These are phyloP conservation scores for Polylopha cassiicola DNA, from an alignment of 2,888 invertebrate genomes.

Conservation along the genomic window DNA sequence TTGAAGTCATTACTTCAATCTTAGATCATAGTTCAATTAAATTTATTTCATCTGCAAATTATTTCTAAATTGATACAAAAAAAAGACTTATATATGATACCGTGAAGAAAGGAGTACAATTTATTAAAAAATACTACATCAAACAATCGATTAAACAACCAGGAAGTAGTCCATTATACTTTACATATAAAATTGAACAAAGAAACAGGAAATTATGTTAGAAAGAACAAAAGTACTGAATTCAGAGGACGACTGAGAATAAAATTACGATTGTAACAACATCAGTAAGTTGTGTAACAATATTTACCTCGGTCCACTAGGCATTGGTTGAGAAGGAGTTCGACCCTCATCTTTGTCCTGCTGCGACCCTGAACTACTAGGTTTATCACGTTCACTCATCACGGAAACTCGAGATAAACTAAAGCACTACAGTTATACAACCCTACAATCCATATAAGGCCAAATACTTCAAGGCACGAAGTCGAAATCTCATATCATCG, in stretches of 20 bases:
- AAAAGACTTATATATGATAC: too few relatives aligned
- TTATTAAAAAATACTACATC: too few relatives aligned
- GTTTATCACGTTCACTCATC: conserved; percentile 63
- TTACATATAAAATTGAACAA: too few relatives aligned
- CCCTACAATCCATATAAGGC: conserved; percentile 21
- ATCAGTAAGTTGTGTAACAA: conserved; percentile 9
- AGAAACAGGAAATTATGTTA: too few relatives aligned
- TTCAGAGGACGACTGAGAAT: conserved; percentile 7
- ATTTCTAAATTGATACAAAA: too few relatives aligned
- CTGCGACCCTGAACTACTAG: conserved; percentile 49
- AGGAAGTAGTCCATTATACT: too few relatives aligned
- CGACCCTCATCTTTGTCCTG: conserved; percentile 43
- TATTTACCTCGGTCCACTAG: conserved; percentile 55
- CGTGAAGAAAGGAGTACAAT: too few relatives aligned
- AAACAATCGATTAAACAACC: too few relatives aligned
- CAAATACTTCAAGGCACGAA: conserved; percentile 45
- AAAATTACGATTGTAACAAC: conserved; percentile 1
- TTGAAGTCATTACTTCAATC: too few relatives aligned
- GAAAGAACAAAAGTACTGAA: background rate
- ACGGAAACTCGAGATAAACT: conserved; percentile 39
- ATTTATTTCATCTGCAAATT: too few relatives aligned
- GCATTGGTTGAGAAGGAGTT: conserved; percentile 51
- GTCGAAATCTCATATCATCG: conserved; percentile 54
- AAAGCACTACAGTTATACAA: conserved; percentile 32
- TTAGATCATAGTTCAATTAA: too few relatives aligned